These are phyloP conservation scores for Tauraco hartlaubi DNA, from an alignment of 2,797 vertebrate genomes.

Conservation along the genomic window DNA sequence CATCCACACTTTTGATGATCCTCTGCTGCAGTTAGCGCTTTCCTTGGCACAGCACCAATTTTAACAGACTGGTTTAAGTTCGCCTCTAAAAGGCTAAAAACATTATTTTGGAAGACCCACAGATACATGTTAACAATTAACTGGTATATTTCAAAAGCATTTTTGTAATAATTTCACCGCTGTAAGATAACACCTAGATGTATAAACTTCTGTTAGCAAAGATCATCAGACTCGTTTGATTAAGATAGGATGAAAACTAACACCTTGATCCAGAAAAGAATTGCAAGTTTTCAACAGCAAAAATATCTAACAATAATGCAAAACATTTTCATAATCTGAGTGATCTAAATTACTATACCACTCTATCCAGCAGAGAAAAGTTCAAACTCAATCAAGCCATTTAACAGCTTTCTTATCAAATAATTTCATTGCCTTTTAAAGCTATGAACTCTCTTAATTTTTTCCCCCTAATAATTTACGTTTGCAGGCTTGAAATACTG, in stretches of 20 bases:
- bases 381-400: background rate
- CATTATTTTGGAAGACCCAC: background rate
- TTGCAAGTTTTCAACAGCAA: background rate
- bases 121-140: background rate
- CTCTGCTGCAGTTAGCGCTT: background rate
- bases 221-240: background rate
- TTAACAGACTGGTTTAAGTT: background rate
- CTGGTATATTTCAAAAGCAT: background rate
- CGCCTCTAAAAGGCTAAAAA: background rate
- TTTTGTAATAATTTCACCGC: background rate
- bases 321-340: background rate
- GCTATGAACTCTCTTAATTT: background rate
- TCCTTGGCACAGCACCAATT: background rate
- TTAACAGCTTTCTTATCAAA: slow-evolving; percentile 16
- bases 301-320: background rate
- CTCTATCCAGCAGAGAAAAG: background rate
- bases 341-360: background rate
- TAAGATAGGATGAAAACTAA: background rate
- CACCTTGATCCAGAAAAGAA: background rate
- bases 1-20: background rate
- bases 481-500: slow-evolving; percentile 16
- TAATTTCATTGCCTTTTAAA: background rate
- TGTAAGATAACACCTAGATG: background rate
- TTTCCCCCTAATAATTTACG: background rate
- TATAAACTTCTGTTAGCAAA: background rate